Conservation (phyloP, 2,113 vertebrate species). For the Vanacampus margaritifer region DNA sequence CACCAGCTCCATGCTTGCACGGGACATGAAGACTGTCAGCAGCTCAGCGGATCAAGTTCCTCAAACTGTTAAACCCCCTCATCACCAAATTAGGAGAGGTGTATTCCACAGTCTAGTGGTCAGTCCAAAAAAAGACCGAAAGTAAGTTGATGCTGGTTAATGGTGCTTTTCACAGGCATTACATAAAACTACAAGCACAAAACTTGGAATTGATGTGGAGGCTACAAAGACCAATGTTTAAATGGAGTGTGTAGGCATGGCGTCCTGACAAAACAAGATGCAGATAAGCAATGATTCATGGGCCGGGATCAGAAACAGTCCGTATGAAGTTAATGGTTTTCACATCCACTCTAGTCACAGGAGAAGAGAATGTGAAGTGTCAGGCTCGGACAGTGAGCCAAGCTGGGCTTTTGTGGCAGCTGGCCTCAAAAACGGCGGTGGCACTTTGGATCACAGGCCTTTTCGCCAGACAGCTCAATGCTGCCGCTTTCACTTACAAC, state of each 20-base stretch:
- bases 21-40: conserved; percentile 58
- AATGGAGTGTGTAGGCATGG: conserved; percentile 17
- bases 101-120: conserved; percentile 33
- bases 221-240: conserved; percentile 19
- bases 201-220: conserved; percentile 4
- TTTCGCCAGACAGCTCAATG: conserved; percentile 64
- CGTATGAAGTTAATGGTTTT: conserved; percentile 67
- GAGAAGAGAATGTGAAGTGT: conserved; percentile 63
- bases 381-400: conserved; percentile 59
- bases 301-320: conserved; percentile 37
- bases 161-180: background rate
- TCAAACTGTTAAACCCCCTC: conserved; percentile 60
- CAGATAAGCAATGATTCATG: conserved; percentile 36
- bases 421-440: conserved; percentile 64
- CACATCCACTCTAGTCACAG: conserved; percentile 58
- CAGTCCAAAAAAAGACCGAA: conserved; percentile 32
- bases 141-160: conserved; percentile 16
- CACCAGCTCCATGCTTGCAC: conserved; percentile 39
- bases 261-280: conserved; percentile 38
- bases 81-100: conserved; percentile 64
- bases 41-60: conserved; percentile 51
- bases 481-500: conserved; percentile 54
- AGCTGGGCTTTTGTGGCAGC: conserved; percentile 53
- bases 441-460: conserved; percentile 66
- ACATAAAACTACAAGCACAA: background rate